These are phyloP conservation scores for Junonia oenone DNA, from an alignment of 2,888 invertebrate species.

Conservation along the genomic window DNA sequence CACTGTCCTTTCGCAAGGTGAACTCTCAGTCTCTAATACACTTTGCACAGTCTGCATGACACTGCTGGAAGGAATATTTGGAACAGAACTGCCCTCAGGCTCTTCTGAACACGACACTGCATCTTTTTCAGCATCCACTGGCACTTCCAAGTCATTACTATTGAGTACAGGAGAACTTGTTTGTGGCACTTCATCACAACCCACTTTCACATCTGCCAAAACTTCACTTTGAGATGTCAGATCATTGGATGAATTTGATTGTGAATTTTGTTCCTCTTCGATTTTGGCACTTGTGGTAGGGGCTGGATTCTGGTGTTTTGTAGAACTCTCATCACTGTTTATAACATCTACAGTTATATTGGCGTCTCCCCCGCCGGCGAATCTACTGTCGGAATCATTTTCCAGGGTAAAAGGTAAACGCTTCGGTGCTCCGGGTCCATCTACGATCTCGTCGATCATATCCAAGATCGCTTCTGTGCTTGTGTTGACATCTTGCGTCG, in stretches of 20 bases:
- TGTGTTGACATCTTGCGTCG: conserved; percentile 66
- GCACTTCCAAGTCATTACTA: conserved; percentile 29
- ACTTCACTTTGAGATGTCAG: conserved; percentile 31
- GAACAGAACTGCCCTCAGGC: conserved; percentile 26
- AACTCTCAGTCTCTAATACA: conserved; percentile 49
- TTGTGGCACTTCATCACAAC: conserved; percentile 36
- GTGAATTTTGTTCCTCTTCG: conserved; percentile 35
- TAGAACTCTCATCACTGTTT: conserved; percentile 15
- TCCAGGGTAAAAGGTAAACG: conserved; percentile 44
- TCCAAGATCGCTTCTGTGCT: conserved; percentile 75
- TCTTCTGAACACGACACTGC: conserved; percentile 30
- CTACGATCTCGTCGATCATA: conserved; percentile 76
- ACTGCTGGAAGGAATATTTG: conserved; percentile 56
- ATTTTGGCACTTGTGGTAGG: conserved; percentile 42
- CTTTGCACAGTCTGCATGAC: conserved; percentile 46
- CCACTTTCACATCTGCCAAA: conserved; percentile 34
- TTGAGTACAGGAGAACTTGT: conserved; percentile 39
- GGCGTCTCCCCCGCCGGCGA: conserved; percentile 24
- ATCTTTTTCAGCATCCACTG: conserved; percentile 27
- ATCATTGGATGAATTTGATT: conserved; percentile 27
- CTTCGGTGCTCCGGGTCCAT: conserved; percentile 67
- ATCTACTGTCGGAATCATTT: conserved; percentile 28
- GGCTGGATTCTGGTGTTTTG: conserved; percentile 28
- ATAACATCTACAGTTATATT: conserved; percentile 12
- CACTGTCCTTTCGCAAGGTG: conserved; percentile 58